phyloP scores from a whole-genome alignment of 2,113 vertebrate genomes.

The crab-eating macaque (Macaca fascicularis) region DNA sequence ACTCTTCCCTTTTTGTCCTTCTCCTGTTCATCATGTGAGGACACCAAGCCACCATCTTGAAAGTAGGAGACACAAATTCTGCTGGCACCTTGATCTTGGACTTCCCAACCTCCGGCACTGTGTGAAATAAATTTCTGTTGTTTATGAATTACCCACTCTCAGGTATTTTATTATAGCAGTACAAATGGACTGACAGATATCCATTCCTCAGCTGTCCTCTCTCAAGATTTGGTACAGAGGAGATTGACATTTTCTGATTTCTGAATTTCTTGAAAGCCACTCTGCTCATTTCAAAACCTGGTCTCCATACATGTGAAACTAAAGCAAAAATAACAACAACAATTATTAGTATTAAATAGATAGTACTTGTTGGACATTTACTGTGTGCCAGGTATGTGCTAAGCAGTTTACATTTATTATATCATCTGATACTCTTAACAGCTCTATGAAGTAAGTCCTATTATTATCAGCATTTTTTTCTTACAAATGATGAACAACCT shows the following conservation, averaged over 20 bases:
- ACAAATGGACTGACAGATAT: neutral
- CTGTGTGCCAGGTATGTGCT: neutral
- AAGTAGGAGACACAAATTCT: neutral
- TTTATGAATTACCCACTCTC: neutral
- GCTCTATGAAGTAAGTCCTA: neutral
- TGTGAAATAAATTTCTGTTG: neutral
- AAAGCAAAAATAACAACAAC: neutral
- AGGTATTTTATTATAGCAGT: neutral
- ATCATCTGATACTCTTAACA: neutral
- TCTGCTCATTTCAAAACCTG: neutral
- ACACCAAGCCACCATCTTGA: neutral
- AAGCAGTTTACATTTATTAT: neutral
- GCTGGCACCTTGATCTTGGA: neutral
- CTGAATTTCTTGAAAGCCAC: constrained; percentile 1
- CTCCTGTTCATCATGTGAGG: neutral
- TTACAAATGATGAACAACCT: neutral
- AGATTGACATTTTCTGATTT: neutral
- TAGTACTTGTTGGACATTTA: neutral
- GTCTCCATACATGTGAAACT: neutral
- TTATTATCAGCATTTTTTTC: neutral
- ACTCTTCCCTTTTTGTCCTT: neutral
- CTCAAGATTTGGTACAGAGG: neutral
- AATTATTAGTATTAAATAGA: neutral
- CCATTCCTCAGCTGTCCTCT: neutral
- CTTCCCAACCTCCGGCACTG: neutral